Conservation (phyloP, 2,797 vertebrate genomes). For the Amazona finschi region DNA sequence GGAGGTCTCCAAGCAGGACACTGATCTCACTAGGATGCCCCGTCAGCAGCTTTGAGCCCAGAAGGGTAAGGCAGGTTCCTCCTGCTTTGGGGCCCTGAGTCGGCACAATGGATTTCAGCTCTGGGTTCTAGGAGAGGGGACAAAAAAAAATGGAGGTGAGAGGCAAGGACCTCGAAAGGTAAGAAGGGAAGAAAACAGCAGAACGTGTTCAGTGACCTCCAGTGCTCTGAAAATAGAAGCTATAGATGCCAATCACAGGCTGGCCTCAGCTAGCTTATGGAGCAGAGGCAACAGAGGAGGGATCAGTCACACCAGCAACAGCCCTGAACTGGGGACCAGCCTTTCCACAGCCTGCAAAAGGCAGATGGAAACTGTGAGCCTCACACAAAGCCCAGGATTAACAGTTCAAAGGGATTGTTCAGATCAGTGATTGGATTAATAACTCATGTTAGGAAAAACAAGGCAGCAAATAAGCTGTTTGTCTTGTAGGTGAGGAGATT, state of each 20-base stretch:
- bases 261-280: background rate
- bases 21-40: slow-evolving; percentile 84
- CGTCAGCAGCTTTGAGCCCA: slow-evolving; percentile 86
- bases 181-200: background rate
- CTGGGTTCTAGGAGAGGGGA: slow-evolving; percentile 80
- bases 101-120: slow-evolving; percentile 85
- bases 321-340: accelerated
- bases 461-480: slow-evolving; percentile 38
- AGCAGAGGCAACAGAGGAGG: background rate
- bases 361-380: background rate
- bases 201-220: background rate
- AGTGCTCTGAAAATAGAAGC: background rate
- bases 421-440: slow-evolving; percentile 38
- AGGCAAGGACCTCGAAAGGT: background rate
- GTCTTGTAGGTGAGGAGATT: background rate
- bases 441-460: slow-evolving; percentile 30
- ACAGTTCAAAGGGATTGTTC: slow-evolving; percentile 34
- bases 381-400: slow-evolving; percentile 1
- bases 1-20: slow-evolving; percentile 84
- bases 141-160: background rate
- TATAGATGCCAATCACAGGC: background rate
- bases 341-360: background rate
- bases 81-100: slow-evolving; percentile 89
- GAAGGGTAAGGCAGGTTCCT: slow-evolving; percentile 87
- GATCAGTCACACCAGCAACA: background rate